Conservation (phyloP, 2,113 vertebrate genomes). For the Ginglymostoma cirratum region DNA sequence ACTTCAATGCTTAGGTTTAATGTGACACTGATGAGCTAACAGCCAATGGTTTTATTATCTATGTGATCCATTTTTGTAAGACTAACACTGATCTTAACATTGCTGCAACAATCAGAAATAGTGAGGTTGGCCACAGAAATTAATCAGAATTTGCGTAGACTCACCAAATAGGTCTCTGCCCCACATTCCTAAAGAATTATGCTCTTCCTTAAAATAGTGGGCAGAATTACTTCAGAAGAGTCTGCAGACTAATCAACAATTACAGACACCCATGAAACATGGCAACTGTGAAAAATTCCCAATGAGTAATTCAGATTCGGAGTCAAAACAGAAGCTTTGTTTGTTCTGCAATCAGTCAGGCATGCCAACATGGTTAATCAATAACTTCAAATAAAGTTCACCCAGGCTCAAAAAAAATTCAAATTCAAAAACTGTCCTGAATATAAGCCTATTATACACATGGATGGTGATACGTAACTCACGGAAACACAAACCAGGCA, state of each 20-base stretch:
- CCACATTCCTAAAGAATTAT: not conserved
- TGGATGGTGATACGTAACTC: not conserved
- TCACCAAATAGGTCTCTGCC: not conserved
- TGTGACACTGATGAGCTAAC: not conserved
- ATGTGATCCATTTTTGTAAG: not conserved
- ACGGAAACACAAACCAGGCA: not conserved
- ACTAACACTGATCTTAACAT: not conserved
- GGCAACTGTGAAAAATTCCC: not conserved
- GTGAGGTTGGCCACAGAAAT: not conserved
- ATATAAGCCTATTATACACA: not conserved
- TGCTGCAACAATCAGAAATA: not conserved
- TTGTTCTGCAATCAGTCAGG: not conserved
- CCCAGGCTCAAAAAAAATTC: not conserved
- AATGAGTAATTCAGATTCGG: not conserved
- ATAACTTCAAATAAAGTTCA: not conserved
- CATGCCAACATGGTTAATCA: not conserved
- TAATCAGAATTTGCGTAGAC: not conserved
- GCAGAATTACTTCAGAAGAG: not conserved
- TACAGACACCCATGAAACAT: not conserved
- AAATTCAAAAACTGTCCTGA: not conserved
- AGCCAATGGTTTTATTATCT: not conserved
- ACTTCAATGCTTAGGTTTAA: not conserved
- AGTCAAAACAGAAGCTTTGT: not conserved
- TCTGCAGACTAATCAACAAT: not conserved
- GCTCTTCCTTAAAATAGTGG: not conserved